A percentile compares a stretch with the other conserved stretches of the same genome.
Conservation (phyloP, 2,888 invertebrate species). For the Hypselothyrea guttata region DNA sequence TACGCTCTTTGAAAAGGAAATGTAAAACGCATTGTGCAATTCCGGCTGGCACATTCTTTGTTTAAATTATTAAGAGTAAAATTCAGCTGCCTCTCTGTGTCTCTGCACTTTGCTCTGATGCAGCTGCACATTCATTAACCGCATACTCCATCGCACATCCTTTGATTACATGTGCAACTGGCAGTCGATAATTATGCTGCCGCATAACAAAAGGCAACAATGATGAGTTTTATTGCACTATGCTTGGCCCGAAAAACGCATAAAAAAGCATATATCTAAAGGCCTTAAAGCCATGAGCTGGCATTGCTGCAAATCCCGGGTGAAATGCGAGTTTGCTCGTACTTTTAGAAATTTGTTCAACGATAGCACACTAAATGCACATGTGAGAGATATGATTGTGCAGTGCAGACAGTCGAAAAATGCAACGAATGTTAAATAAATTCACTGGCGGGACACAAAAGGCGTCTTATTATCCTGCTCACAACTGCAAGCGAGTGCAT, state of each 20-base stretch:
- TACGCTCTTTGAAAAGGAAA: conserved; percentile 15
- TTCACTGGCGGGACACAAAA: conserved; percentile 32
- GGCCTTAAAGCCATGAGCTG: too few species aligned
- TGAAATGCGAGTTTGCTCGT: too few species aligned
- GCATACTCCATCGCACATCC: neutral
- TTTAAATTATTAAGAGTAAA: conserved; percentile 24
- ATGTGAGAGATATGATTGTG: conserved; percentile 5
- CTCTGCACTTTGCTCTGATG: too few species aligned
- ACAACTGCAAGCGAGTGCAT: conserved; percentile 31
- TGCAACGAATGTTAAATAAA: conserved; percentile 36
- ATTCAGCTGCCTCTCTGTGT: neutral
- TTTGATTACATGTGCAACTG: conserved; percentile 7
- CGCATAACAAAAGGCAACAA: too few species aligned
- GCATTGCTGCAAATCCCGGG: too few species aligned
- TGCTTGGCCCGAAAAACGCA: too few species aligned
- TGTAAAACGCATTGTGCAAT: conserved; percentile 23
- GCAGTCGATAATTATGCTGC: neutral
- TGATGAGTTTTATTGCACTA: too few species aligned
- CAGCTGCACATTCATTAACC: conserved; percentile 3
- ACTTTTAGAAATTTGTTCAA: too few species aligned
- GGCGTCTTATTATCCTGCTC: conserved; percentile 39
- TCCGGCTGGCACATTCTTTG: conserved; percentile 25
- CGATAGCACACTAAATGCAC: conserved; percentile 4
- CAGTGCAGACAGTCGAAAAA: neutral
- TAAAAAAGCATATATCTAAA: too few species aligned